Evolutionary conservation across 2,113 vertebrate species (phyloP).

Genomic region (Vulpes ferrilata): DNA sequence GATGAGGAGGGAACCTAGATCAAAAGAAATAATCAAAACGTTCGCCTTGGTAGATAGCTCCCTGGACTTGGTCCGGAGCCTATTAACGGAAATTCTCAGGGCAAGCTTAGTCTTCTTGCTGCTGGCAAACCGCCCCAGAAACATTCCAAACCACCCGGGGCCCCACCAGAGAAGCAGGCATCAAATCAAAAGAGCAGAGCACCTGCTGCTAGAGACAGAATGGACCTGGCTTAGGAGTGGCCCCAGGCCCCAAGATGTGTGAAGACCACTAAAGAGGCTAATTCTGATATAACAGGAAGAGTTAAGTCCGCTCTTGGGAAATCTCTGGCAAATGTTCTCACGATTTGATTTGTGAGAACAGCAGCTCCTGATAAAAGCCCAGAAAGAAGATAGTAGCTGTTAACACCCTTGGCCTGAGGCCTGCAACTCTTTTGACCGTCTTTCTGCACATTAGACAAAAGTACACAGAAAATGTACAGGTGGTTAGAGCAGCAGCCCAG

Average conservation of each 20-base stretch:
- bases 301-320: neutral
- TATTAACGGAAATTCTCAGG: neutral
- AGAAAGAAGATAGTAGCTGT: constrained; percentile 33
- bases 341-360: constrained; percentile 26
- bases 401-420: neutral
- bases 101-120: neutral
- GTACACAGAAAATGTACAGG: neutral
- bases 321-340: constrained; percentile 61
- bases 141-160: neutral
- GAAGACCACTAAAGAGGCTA: neutral
- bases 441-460: neutral
- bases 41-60: neutral
- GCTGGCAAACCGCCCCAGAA: constrained; percentile 23
- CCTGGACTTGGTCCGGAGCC: neutral
- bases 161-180: neutral
- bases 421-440: neutral
- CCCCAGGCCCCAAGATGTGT: neutral
- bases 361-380: constrained; percentile 50
- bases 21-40: neutral
- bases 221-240: neutral
- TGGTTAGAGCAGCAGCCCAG: neutral
- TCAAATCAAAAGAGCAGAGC: neutral
- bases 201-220: neutral
- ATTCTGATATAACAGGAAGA: neutral
- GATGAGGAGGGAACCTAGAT: neutral